Evolutionary conservation across 2,797 vertebrate genomes (phyloP).

Genomic region (Sebastes itinus): DNA sequence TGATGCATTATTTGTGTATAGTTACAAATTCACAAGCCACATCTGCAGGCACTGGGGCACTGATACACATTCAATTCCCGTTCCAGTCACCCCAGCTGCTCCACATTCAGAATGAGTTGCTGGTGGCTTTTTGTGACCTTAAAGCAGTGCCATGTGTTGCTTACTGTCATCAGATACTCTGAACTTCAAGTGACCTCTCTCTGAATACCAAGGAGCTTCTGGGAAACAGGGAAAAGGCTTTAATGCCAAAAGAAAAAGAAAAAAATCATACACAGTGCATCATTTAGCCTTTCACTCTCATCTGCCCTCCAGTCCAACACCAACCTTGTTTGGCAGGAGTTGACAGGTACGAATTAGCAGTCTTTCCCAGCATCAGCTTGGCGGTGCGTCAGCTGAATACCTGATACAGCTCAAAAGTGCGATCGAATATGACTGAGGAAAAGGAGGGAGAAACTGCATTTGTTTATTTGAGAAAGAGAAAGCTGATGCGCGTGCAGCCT

Average conservation of each 20-base stretch:
- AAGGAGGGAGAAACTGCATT: slow-evolving; percentile 5
- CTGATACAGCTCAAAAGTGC: slow-evolving; percentile 4
- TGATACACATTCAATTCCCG: slow-evolving; percentile 34
- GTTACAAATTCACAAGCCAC: slow-evolving; percentile 17
- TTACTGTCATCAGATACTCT: slow-evolving; percentile 26
- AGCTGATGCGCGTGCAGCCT: not conserved
- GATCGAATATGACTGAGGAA: slow-evolving; percentile 4
- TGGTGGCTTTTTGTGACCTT: slow-evolving; percentile 50
- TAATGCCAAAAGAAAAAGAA: slow-evolving; percentile 1
- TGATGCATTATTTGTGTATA: slow-evolving; percentile 43
- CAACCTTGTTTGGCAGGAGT: not conserved
- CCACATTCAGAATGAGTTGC: slow-evolving; percentile 27
- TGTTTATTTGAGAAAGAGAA: slow-evolving; percentile 14
- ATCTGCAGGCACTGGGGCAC: slow-evolving; percentile 3
- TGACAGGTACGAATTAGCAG: slow-evolving; percentile 11
- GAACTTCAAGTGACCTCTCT: slow-evolving; percentile 28
- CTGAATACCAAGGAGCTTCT: slow-evolving; percentile 9
- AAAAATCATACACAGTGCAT: not conserved
- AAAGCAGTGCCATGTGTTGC: slow-evolving; percentile 9
- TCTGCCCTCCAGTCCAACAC: not conserved
- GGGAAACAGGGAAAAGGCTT: not conserved
- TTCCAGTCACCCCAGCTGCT: slow-evolving; percentile 31
- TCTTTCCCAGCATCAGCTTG: not conserved
- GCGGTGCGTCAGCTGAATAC: not conserved
- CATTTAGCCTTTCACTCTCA: not conserved